Evolutionary conservation across 2,888 invertebrate species (phyloP).

Genomic region (Hypomecis atomaria): DNA sequence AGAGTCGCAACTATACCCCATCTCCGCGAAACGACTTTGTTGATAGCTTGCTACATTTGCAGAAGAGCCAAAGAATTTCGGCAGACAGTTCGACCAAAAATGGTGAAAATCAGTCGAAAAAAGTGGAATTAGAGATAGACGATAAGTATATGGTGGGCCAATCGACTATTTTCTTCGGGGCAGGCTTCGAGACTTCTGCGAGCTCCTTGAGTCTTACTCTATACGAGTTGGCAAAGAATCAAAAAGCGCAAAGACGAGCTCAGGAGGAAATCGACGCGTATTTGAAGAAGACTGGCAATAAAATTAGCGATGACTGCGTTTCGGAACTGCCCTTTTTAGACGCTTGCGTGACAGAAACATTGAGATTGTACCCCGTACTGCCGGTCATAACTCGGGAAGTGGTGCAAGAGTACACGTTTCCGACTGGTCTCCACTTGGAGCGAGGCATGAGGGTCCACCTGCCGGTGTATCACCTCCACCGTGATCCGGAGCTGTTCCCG

Average conservation of each 20-base stretch:
- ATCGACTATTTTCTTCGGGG: conserved; percentile 18
- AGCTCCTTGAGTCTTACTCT: conserved; percentile 9
- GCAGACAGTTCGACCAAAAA: conserved; percentile 1
- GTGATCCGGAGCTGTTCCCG: conserved; percentile 48
- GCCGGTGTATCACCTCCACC: conserved; percentile 52
- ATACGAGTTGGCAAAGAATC: conserved; percentile 25
- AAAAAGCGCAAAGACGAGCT: conserved; percentile 15
- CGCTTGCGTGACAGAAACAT: conserved; percentile 52
- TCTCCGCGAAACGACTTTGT: conserved; percentile 14
- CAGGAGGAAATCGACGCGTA: conserved; percentile 52
- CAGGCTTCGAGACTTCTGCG: conserved; percentile 27
- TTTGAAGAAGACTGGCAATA: conserved; percentile 39
- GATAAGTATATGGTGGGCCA: conserved; percentile 12
- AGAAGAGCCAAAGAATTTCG: neutral
- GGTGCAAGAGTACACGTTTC: conserved; percentile 50
- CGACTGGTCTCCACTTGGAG: conserved; percentile 48
- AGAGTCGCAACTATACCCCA: conserved; percentile 6
- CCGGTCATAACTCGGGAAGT: conserved; percentile 49
- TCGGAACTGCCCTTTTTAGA: conserved; percentile 52
- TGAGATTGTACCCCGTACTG: conserved; percentile 53
- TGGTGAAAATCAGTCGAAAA: neutral
- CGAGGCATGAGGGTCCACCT: conserved; percentile 53
- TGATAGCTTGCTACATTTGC: neutral
- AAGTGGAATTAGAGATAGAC: conserved; percentile 1
- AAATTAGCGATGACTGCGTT: conserved; percentile 50